These are phyloP conservation scores for Chiroxiphia lanceolata DNA, from an alignment of 2,797 vertebrate species.

Conservation along the genomic window DNA sequence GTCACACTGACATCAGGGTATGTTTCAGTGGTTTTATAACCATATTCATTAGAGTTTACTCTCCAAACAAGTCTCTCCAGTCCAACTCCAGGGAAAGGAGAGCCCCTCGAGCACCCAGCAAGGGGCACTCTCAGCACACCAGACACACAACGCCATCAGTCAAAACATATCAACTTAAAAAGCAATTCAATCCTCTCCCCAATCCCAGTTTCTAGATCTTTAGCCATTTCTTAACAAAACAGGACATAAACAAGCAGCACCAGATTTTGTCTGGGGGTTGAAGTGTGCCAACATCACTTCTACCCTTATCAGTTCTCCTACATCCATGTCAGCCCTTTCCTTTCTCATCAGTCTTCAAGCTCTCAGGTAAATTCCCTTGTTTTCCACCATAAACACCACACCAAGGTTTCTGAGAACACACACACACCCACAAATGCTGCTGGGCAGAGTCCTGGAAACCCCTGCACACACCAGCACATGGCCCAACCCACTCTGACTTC, in stretches of 20 bases:
- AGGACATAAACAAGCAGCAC: not conserved
- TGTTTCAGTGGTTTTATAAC: not conserved
- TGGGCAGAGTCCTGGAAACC: not conserved
- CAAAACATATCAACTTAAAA: not conserved
- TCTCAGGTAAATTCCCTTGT: not conserved
- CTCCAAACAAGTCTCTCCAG: not conserved
- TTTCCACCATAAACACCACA: not conserved
- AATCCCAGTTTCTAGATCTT: not conserved
- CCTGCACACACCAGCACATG: not conserved
- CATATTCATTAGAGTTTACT: not conserved
- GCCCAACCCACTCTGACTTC: not conserved
- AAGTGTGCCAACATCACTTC: not conserved
- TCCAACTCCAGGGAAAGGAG: not conserved
- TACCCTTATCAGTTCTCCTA: not conserved
- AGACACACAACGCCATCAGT: not conserved
- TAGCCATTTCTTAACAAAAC: not conserved
- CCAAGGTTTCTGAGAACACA: not conserved
- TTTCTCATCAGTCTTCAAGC: not conserved
- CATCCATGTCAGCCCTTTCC: not conserved
- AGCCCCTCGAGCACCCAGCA: not conserved
- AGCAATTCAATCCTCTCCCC: not conserved
- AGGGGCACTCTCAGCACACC: not conserved
- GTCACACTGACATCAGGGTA: not conserved
- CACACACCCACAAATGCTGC: rapidly evolving
- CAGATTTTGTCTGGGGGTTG: not conserved